Evolutionary conservation across 2,888 invertebrate species (phyloP).

Genomic region (Athalia cordata): DNA sequence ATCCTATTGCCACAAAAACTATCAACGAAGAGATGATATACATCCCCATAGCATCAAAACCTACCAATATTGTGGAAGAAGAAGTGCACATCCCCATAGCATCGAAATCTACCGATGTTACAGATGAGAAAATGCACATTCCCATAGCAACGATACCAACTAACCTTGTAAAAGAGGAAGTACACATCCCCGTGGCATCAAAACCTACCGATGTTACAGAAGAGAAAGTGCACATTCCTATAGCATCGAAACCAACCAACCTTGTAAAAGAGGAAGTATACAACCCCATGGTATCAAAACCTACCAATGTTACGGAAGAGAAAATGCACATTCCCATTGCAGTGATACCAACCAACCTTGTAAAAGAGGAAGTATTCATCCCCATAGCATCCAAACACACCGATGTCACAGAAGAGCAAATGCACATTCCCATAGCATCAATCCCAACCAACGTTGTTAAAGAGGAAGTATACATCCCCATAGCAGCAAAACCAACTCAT

Average conservation of each 20-base stretch:
- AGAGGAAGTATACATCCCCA: not conserved
- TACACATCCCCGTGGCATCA: not conserved
- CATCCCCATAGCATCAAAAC: not conserved
- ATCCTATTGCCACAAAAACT: conserved; percentile 55
- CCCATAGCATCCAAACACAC: not conserved
- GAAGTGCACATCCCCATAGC: not conserved
- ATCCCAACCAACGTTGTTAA: not conserved
- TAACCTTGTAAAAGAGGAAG: no score
- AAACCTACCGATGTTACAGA: not conserved
- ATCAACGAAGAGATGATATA: not conserved
- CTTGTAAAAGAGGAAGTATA: no score
- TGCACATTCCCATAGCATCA: not conserved
- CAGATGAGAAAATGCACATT: not conserved
- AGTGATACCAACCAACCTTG: no score
- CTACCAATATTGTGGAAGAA: not conserved
- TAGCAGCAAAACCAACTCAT: not conserved
- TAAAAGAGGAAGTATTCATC: no score
- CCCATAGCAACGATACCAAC: not conserved
- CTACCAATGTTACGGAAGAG: not conserved
- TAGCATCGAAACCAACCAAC: not conserved
- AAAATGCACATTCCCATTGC: not conserved
- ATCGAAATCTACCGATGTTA: not conserved
- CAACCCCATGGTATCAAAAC: not conserved
- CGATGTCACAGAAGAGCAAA: not conserved
- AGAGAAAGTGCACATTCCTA: not conserved